Percentiles rank a stretch among this genome's conserved stretches.
Conservation (phyloP, 2,797 vertebrate genomes). For the Acipenser ruthenus region DNA sequence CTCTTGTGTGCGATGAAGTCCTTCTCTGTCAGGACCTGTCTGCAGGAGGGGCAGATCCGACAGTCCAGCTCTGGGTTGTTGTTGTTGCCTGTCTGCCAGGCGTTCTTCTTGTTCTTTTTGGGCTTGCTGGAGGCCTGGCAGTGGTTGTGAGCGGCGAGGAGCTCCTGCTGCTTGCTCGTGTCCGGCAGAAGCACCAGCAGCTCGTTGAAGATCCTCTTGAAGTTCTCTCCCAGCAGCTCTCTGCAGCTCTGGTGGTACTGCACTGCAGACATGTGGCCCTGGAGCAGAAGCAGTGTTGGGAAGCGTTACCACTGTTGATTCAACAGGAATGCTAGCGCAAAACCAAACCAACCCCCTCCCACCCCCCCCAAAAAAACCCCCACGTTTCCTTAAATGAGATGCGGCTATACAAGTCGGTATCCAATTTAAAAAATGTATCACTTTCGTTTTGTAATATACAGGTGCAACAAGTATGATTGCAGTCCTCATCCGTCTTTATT, state of each 20-base stretch:
- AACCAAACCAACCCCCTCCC: too few species aligned
- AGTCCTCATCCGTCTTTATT: too few species aligned
- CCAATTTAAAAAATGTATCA: too few species aligned
- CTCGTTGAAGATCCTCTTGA: conserved; percentile 84
- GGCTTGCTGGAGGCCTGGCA: conserved; percentile 58
- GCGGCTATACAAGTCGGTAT: too few species aligned
- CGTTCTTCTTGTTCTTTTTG: conserved; percentile 77
- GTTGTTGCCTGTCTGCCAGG: conserved; percentile 61
- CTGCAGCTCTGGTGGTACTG: conserved; percentile 87
- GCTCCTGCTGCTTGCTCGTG: conserved; percentile 87
- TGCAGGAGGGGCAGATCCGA: conserved; percentile 80
- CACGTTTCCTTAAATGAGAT: too few species aligned
- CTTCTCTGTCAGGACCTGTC: conserved; percentile 83
- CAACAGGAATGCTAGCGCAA: too few species aligned
- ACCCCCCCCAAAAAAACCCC: too few species aligned
- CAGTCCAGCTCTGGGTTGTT: conserved; percentile 73
- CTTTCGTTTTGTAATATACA: too few species aligned
- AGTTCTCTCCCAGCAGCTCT: conserved; percentile 84
- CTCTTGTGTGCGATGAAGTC: conserved; percentile 82
- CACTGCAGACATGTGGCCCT: conserved; percentile 82
- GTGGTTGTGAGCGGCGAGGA: conserved; percentile 80
- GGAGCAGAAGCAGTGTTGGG: conserved; percentile 4
- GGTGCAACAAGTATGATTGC: too few species aligned
- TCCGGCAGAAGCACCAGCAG: conserved; percentile 87
- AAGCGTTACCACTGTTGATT: too few species aligned